Evolutionary conservation across 1,140 invertebrate genomes (phyloP).

Genomic region (Drosophila burlai): DNA sequence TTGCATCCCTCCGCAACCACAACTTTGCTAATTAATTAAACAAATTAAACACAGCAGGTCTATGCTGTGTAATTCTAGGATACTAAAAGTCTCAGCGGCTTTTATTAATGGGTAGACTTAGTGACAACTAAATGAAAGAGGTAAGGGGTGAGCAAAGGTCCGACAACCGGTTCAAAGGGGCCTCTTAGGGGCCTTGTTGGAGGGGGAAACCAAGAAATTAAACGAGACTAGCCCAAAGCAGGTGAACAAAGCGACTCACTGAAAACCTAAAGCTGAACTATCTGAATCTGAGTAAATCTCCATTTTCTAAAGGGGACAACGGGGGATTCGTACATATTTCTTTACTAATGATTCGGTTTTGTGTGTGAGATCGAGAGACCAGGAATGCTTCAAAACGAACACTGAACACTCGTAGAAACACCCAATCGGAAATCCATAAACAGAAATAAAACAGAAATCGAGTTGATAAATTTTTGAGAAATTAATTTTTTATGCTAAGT

Average conservation of each 20-base stretch:
- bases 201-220: conserved; percentile 52
- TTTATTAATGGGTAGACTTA: conserved; percentile 72
- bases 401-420: background rate
- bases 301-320: background rate
- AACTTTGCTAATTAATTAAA: conserved; percentile 52
- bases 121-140: conserved; percentile 75
- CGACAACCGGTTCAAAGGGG: conserved; percentile 42
- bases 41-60: conserved; percentile 53
- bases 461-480: conserved; percentile 49
- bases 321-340: conserved; percentile 12
- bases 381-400: conserved; percentile 35
- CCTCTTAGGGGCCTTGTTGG: background rate
- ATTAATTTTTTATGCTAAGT: conserved; percentile 75
- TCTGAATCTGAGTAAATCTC: background rate
- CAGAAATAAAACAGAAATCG: conserved; percentile 28
- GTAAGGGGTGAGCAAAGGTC: background rate
- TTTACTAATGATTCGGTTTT: conserved; percentile 63
- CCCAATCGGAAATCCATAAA: conserved; percentile 15
- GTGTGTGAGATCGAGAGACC: background rate
- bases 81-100: conserved; percentile 17
- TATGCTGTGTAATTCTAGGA: conserved; percentile 53
- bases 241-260: conserved; percentile 60
- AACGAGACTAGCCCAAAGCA: conserved; percentile 60
- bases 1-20: conserved; percentile 3
- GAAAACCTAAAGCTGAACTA: background rate